These are phyloP conservation scores for Takifugu rubripes DNA, from an alignment of 2,797 vertebrate species.

Conservation along the genomic window DNA sequence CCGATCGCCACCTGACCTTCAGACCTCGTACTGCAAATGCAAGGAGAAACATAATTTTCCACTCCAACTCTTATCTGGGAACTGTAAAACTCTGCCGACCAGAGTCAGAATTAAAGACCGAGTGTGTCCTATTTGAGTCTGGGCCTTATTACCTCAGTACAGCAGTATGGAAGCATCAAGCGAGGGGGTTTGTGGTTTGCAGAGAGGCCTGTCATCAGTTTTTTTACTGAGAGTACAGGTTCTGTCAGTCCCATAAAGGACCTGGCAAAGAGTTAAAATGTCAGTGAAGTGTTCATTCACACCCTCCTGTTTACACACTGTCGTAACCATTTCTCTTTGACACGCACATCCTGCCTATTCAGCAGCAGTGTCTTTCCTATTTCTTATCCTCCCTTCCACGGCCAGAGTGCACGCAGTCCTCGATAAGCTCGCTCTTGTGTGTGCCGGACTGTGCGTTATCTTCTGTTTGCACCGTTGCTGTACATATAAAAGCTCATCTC, in stretches of 20 bases:
- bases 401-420: slow-evolving; percentile 21
- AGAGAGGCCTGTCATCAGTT: background rate
- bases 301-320: slow-evolving; percentile 37
- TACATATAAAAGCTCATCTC: slow-evolving; percentile 49
- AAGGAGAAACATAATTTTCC: too few relatives aligned
- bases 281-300: background rate
- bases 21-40: too few relatives aligned
- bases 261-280: slow-evolving; percentile 9
- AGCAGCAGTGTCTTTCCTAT: slow-evolving; percentile 26
- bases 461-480: slow-evolving; percentile 30
- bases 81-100: too few relatives aligned
- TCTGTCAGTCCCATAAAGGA: background rate
- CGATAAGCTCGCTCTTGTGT: slow-evolving; percentile 54
- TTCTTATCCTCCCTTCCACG: slow-evolving; percentile 26
- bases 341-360: slow-evolving; percentile 34
- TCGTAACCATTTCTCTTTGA: slow-evolving; percentile 38
- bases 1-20: too few relatives aligned
- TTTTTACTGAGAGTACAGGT: background rate
- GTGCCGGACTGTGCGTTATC: slow-evolving; percentile 42
- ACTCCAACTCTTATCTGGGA: too few relatives aligned
- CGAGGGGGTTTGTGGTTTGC: background rate
- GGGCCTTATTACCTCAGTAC: too few relatives aligned
- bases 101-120: too few relatives aligned
- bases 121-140: too few relatives aligned
- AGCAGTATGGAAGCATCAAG: slow-evolving; percentile 2